A percentile compares a stretch with the other conserved stretches of the same genome.
phyloP scores from a whole-genome alignment of 2,888 invertebrate genomes.

The Nemotelus nigrinus region DNA sequence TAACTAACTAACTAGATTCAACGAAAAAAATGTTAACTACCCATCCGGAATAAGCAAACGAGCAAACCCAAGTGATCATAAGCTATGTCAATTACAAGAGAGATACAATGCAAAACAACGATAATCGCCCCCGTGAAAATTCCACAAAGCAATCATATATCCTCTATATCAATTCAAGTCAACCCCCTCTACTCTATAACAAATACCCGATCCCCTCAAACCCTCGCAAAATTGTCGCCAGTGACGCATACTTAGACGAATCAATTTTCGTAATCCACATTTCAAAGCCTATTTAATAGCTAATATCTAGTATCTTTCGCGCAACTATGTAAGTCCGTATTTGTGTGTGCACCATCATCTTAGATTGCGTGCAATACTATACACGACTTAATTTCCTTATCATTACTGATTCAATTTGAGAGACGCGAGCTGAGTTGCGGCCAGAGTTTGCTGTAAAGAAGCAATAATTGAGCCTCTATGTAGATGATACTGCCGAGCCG shows the following conservation, averaged over 20 bases:
- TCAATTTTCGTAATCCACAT: constrained; percentile 41
- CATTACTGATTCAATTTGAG: constrained; percentile 41
- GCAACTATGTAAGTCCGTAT: not conserved
- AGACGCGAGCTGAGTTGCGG: not conserved
- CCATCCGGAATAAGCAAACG: not conserved
- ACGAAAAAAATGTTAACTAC: constrained; percentile 15
- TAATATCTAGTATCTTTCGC: constrained; percentile 10
- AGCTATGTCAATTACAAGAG: not conserved
- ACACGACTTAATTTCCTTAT: constrained; percentile 38
- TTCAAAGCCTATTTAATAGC: constrained; percentile 25
- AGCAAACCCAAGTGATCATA: no score
- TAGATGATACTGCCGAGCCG: not conserved
- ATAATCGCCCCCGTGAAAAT: constrained; percentile 28
- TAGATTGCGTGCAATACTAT: constrained; percentile 24
- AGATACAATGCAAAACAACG: constrained; percentile 6
- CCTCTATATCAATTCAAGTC: not conserved
- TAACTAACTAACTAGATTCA: constrained; percentile 28
- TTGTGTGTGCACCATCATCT: not conserved
- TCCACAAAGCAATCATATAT: constrained; percentile 18
- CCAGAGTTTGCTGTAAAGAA: not conserved
- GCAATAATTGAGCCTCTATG: not conserved
- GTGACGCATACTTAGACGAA: constrained; percentile 6
- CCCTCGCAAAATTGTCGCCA: not conserved
- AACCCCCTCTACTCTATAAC: not conserved
- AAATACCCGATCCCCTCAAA: not conserved